These are phyloP conservation scores for Luperina nickerlii DNA, from an alignment of 2,888 invertebrate genomes.

Conservation along the genomic window DNA sequence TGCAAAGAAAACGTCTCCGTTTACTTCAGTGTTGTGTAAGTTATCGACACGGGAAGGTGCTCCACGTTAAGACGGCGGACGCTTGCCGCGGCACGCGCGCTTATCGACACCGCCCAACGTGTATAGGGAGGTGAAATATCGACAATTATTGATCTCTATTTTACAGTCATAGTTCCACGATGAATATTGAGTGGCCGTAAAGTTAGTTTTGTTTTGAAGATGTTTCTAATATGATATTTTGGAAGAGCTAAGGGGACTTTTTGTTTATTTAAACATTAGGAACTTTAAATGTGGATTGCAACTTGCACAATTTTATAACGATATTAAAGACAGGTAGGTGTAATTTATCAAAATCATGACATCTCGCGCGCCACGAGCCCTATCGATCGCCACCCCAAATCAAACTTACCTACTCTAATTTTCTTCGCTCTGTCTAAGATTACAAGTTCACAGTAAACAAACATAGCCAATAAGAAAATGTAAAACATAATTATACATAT, in stretches of 20 bases:
- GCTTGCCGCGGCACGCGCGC: constrained; percentile 85
- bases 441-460: neutral
- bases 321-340: neutral
- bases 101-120: constrained; percentile 69
- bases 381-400: neutral
- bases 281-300: neutral
- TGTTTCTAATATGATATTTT: constrained; percentile 6
- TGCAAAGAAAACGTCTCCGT: constrained; percentile 61
- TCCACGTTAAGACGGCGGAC: constrained; percentile 79
- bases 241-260: neutral
- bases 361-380: too few species aligned
- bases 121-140: constrained; percentile 66
- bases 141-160: constrained; percentile 61
- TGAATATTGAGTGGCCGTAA: constrained; percentile 63
- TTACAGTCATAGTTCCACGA: constrained; percentile 60
- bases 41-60: constrained; percentile 80
- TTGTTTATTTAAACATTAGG: neutral
- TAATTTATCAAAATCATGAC: neutral
- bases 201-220: constrained; percentile 38
- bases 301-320: neutral
- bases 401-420: neutral
- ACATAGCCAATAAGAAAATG: neutral
- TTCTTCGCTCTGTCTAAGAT: neutral
- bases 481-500: too few species aligned
- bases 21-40: constrained; percentile 70